Evolutionary conservation across 2,113 vertebrate genomes (phyloP).

Genomic region (Pseudopipra pipra): DNA sequence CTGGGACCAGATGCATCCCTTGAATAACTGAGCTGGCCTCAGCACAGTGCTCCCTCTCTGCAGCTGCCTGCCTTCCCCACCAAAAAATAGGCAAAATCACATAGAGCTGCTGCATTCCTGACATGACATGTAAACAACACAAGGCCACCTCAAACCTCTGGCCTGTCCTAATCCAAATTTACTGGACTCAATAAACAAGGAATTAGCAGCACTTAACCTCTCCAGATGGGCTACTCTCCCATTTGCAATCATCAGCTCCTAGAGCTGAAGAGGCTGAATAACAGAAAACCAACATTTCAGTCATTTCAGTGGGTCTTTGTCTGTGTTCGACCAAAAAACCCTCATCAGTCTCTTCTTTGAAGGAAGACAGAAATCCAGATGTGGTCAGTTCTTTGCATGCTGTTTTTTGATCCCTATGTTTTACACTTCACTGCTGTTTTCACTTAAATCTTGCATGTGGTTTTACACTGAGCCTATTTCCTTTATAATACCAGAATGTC

Average conservation of each 20-base stretch:
- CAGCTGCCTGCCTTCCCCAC: neutral
- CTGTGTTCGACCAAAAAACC: neutral
- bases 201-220: constrained; percentile 29
- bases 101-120: constrained; percentile 1
- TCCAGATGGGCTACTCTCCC: neutral
- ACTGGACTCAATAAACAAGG: constrained; percentile 22
- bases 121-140: neutral
- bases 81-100: neutral
- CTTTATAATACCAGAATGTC: neutral
- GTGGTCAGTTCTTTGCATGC: fast-evolving
- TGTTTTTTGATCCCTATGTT: neutral
- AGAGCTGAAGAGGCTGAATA: neutral
- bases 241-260: neutral
- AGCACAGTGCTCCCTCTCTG: neutral
- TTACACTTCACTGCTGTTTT: neutral
- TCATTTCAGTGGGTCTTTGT: neutral
- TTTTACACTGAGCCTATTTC: neutral
- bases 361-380: neutral
- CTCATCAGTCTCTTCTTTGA: neutral
- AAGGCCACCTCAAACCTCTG: neutral
- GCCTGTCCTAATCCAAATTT: neutral
- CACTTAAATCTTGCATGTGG: neutral
- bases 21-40: neutral
- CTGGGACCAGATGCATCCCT: neutral
- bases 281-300: neutral